Evolutionary conservation across 2,113 vertebrate genomes (phyloP), one percentile per base, ranked within the genome.

Genomic region (Lota lota): DNA sequence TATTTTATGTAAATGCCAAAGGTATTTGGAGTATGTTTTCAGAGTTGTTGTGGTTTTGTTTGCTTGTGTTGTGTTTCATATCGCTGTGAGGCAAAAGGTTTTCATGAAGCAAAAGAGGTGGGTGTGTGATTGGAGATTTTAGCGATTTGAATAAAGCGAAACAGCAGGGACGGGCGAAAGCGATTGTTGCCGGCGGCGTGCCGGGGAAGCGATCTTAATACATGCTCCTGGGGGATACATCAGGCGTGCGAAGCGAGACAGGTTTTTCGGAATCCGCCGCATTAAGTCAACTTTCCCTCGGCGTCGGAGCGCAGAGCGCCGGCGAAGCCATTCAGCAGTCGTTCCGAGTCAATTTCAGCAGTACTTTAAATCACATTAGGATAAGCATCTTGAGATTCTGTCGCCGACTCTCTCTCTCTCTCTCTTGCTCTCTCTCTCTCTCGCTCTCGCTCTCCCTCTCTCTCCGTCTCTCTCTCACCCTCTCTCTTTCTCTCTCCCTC

Each of bases 321-420:
- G 72, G 75, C 71, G 73, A 77, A 84, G 74, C 84, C 75, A 85
- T 82, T 80, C 67, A 68, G 53, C 63, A 73, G 67, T 76, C 72
- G 28, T 61, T 66, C 60, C 16, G 22, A 83, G 78, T 82, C 79
- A 80, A 81, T 88, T 86, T 85, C 81, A 59, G 73, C 63, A 63
- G 76, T 5, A 68, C 77, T 81, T 82, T 82, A 76, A 83, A 79
- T 85, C 80, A 64, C 84, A 77, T 87, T 83, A 83, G 79, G 82
- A 85, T 87, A 84, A 85, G 79, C 81, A 83, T 81, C 77, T 76
- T 51, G 19, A 57, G 50, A 24, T 71, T 66, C 70, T 8, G 50
- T 79, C 58, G 72, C 65, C 63, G 61, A 61, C 50, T 40, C 59
- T 79, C 75, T 21, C 17, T 64, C 66, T 18, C 47, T 59, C 75